Conservation (phyloP, 2,113 vertebrate species). For the Alligator sinensis region DNA sequence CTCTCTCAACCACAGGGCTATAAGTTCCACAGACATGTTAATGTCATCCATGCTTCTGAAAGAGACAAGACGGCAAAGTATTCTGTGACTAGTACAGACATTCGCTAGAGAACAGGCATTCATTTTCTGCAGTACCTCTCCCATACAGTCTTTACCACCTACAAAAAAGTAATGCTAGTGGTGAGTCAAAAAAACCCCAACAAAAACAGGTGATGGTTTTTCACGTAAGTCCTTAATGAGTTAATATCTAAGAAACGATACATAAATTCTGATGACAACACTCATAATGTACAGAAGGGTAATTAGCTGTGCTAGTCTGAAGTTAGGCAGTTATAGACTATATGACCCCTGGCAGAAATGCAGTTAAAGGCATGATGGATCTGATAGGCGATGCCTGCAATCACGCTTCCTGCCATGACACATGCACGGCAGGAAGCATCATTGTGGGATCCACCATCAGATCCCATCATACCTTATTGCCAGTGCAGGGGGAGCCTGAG, state of each 20-base stretch:
- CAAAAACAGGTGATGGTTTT: neutral
- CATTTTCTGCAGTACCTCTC: neutral
- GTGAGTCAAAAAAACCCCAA: neutral
- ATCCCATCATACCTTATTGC: too few relatives aligned
- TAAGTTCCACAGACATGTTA: constrained; percentile 28
- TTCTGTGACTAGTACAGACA: neutral
- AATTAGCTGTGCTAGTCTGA: too few relatives aligned
- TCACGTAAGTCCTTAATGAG: neutral
- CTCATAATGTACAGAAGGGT: too few relatives aligned
- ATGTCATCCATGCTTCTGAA: neutral
- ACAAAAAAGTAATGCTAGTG: neutral
- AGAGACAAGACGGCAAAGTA: neutral
- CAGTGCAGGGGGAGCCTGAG: too few relatives aligned
- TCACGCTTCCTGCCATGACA: too few relatives aligned
- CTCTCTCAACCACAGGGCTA: neutral
- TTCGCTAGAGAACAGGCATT: neutral
- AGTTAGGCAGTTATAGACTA: too few relatives aligned
- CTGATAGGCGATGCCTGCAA: too few relatives aligned
- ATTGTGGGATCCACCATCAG: too few relatives aligned
- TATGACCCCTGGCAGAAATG: too few relatives aligned
- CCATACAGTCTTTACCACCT: neutral
- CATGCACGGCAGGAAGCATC: too few relatives aligned
- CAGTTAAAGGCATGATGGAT: too few relatives aligned
- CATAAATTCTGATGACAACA: neutral
- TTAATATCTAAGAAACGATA: neutral